Evolutionary conservation across 2,797 vertebrate genomes (phyloP), one percentile per base, ranked within the genome.

Genomic region (Tragopan temminckii): DNA sequence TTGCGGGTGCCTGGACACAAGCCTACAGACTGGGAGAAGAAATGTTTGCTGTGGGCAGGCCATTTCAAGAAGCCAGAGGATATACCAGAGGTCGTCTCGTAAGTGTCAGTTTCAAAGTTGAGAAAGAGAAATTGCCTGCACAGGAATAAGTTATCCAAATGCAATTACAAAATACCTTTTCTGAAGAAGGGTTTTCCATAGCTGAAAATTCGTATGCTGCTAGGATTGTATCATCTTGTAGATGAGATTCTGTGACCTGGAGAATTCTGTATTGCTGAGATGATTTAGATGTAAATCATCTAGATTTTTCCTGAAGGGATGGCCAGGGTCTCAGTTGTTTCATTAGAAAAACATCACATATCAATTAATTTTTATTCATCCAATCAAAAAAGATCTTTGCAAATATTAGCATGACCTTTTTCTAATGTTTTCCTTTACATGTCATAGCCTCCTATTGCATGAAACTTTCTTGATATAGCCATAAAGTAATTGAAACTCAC

Each of bases 51-150:
- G 48, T 99, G 99, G 99, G 96, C 99, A 3, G 99, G 99, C 55
- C 98, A 99, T 72, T 99, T 98, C 97, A 99, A 99, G 97, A 98
- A 98, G 66, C 58, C 58, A 53, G 99, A 99, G 29, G 98, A 99
- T 83, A 99, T 99, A 89, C 99, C 99, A 90, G 98, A 99, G 63
- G 88, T 97, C 12, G 94, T 99, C 88, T 98, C 99, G 99, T 99
- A 98, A 99, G 99, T 99, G 67, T n/a, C 12, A 6, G 20, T 21
- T 71, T 36, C 43, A 70, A 80, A 68, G 23, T 45, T 88, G 21
- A 83, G 67, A 55, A 43, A 68, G 33, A 68, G 33, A 57, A 27
- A 9, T 23, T 36, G 33, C 50, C 29, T 81, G 1, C 1, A 1
- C 11, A 72, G 78, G 35, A 80, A 5, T 74, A 38, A 79, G 15